phyloP scores from a whole-genome alignment of 2,888 invertebrate genomes.

The Ferrisia virgata region DNA sequence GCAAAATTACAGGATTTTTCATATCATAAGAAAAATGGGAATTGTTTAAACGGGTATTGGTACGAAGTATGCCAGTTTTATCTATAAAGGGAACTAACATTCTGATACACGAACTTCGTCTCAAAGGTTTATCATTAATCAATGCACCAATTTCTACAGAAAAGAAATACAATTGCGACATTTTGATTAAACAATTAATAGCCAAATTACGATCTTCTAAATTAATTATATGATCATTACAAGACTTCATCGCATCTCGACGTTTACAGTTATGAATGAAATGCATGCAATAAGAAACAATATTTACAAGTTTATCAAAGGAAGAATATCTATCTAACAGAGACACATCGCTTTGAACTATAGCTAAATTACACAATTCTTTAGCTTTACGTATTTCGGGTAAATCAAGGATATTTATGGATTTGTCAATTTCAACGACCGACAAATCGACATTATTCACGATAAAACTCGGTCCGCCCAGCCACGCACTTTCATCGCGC shows the following conservation, averaged over 20 bases:
- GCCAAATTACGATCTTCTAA: background rate
- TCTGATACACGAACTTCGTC: conserved; percentile 30
- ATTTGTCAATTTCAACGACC: background rate
- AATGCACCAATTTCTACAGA: background rate
- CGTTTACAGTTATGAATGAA: background rate
- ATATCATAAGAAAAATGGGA: conserved; percentile 34
- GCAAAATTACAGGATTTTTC: conserved; percentile 48
- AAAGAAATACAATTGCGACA: background rate
- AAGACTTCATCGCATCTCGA: background rate
- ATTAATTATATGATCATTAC: background rate
- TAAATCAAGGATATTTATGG: background rate
- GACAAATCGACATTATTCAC: background rate
- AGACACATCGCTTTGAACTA: background rate
- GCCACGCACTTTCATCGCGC: background rate
- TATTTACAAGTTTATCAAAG: background rate
- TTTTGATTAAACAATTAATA: no score
- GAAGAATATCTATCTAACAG: background rate
- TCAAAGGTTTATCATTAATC: background rate
- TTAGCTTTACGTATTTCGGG: background rate
- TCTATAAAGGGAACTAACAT: conserved; percentile 47
- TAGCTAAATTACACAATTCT: background rate
- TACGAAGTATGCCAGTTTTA: conserved; percentile 29
- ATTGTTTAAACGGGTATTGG: conserved; percentile 48
- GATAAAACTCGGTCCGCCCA: background rate
- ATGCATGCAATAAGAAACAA: no score